A percentile compares a stretch with the other conserved stretches of the same genome.
phyloP scores from a whole-genome alignment of 2,797 vertebrate species.

The Gobio occitaniae region DNA sequence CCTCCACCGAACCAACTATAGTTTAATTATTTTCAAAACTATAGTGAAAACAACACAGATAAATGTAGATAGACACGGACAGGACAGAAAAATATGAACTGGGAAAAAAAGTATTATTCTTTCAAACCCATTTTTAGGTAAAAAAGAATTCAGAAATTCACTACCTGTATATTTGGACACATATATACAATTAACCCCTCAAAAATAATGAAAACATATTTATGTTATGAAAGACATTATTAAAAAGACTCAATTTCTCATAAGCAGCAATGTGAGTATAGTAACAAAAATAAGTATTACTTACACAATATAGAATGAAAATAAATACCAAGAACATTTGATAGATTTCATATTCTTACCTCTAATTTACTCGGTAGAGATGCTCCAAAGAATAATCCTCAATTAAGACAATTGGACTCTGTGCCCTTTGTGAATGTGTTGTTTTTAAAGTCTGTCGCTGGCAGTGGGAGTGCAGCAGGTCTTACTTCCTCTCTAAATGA shows the following conservation, averaged over 20 bases:
- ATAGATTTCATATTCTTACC: neutral
- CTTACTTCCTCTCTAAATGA: conserved; percentile 49
- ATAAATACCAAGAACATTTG: neutral
- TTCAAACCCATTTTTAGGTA: neutral
- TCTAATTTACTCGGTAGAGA: neutral
- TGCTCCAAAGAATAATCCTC: conserved; percentile 19
- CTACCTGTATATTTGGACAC: neutral
- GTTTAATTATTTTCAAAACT: neutral
- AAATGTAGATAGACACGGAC: neutral
- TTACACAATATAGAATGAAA: neutral
- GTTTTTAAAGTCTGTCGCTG: neutral
- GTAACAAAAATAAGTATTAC: neutral
- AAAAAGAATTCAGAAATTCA: neutral
- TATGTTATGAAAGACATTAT: neutral
- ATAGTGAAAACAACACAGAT: neutral
- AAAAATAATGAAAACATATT: neutral
- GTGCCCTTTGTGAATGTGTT: neutral
- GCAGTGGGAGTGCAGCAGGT: neutral
- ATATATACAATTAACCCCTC: neutral
- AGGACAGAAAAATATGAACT: neutral
- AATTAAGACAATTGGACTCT: neutral
- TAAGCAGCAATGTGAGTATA: neutral
- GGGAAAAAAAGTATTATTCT: neutral
- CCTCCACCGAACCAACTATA: neutral
- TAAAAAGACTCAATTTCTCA: neutral